Conservation (phyloP, 2,113 vertebrate genomes). For the Machaerirhynchus nigripectus region DNA sequence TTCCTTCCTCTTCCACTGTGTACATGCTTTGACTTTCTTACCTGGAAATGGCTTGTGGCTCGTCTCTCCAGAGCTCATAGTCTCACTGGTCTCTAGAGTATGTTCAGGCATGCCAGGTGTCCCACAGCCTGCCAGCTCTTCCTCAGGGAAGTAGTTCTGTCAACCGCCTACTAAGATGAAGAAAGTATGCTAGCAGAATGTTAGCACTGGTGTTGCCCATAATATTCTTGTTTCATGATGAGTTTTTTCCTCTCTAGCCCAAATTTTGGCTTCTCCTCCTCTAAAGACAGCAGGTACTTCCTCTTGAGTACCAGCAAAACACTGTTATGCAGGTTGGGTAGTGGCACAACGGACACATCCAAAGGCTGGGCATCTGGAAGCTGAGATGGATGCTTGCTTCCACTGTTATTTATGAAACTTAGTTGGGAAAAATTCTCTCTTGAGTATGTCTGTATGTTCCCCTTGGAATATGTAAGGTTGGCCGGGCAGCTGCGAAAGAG, state of each 20-base stretch:
- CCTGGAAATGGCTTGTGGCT: neutral
- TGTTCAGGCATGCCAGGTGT: neutral
- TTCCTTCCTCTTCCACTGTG: neutral
- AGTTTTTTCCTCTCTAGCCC: neutral
- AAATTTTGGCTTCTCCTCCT: neutral
- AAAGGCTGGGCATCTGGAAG: neutral
- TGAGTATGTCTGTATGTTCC: neutral
- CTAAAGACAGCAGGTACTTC: neutral
- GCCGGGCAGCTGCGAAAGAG: neutral
- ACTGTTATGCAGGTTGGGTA: neutral
- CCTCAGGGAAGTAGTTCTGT: neutral
- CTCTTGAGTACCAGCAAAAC: neutral
- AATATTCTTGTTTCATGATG: neutral
- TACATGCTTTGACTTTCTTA: neutral
- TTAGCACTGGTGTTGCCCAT: neutral
- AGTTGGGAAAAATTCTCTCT: neutral
- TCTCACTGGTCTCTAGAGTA: neutral
- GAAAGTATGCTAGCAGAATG: neutral
- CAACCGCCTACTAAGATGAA: neutral
- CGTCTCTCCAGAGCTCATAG: fast-evolving
- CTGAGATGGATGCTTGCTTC: neutral
- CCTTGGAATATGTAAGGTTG: neutral
- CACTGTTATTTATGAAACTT: neutral
- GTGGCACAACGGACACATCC: neutral
- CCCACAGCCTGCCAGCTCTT: neutral